Evolutionary conservation across 2,113 vertebrate species (phyloP).

Genomic region (Euleptes europaea): DNA sequence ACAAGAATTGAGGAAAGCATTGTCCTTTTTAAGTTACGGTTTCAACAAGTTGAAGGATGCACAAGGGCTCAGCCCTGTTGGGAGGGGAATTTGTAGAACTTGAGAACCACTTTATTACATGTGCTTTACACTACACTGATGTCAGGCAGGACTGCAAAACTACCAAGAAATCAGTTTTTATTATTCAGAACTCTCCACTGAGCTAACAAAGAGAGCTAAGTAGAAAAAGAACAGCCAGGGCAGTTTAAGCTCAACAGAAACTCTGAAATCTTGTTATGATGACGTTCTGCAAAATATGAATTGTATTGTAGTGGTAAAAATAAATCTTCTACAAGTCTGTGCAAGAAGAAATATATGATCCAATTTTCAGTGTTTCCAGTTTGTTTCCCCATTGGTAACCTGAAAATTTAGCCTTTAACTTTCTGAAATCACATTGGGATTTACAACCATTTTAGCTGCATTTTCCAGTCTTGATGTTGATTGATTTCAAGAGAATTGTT

Average conservation of each 20-base stretch:
- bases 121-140: neutral
- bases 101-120: neutral
- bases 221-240: neutral
- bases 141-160: neutral
- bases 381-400: neutral
- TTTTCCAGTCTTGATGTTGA: conserved; percentile 28
- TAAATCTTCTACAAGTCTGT: neutral
- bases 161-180: neutral
- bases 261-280: neutral
- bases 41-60: neutral
- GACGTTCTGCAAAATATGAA: neutral
- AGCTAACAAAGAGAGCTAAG: neutral
- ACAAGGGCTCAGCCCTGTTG: neutral
- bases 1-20: neutral
- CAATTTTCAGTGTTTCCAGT: neutral
- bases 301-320: neutral
- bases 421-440: conserved; percentile 8
- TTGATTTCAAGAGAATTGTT: conserved; percentile 9
- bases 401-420: neutral
- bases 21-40: neutral
- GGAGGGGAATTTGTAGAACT: neutral
- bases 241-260: neutral
- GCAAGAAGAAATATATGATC: neutral
- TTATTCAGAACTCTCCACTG: neutral
- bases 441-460: conserved; percentile 25